A percentile compares a stretch with the other conserved stretches of the same genome.
Evolutionary conservation across 2,797 vertebrate genomes (phyloP).

Genomic region (Sebastolobus alascanus): DNA sequence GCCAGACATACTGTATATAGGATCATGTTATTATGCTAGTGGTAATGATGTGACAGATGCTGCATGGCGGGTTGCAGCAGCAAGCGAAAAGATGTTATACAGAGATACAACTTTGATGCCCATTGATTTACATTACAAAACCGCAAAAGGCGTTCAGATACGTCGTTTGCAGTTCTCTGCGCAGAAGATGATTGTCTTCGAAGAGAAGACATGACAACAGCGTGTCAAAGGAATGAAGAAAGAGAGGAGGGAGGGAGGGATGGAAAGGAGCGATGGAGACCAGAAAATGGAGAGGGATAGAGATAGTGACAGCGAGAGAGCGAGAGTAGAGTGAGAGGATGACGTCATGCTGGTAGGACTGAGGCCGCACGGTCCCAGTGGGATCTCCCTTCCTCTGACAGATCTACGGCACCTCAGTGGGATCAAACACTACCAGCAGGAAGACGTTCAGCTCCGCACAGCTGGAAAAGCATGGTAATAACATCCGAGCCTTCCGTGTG

Average conservation of each 20-base stretch:
- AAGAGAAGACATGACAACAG: not conserved
- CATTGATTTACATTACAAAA: conserved; percentile 31
- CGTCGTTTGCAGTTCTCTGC: not conserved
- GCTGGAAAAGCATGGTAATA: conserved; percentile 71
- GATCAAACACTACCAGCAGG: conserved; percentile 76
- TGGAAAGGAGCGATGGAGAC: not conserved
- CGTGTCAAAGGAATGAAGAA: conserved; percentile 9
- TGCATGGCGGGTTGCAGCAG: conserved; percentile 10
- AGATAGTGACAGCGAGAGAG: conserved; percentile 17
- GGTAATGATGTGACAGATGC: conserved; percentile 6
- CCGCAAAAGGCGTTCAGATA: conserved; percentile 3
- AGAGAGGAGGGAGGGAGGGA: not conserved
- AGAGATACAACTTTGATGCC: conserved; percentile 7
- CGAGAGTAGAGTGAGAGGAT: conserved; percentile 42
- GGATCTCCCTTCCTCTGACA: conserved; percentile 71
- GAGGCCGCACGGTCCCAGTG: conserved; percentile 63
- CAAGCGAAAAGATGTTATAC: not conserved
- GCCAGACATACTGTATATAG: not conserved
- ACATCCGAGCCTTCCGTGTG: conserved; percentile 52
- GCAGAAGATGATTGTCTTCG: conserved; percentile 1
- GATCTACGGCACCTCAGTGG: conserved; percentile 70
- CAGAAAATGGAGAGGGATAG: conserved; percentile 15
- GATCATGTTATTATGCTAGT: conserved; percentile 10
- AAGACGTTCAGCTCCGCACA: conserved; percentile 66
- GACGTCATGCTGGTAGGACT: conserved; percentile 68